A percentile compares a stretch with the other conserved stretches of the same genome.
Conservation (phyloP, 2,113 vertebrate species). For the Nannospalax galili region DNA sequence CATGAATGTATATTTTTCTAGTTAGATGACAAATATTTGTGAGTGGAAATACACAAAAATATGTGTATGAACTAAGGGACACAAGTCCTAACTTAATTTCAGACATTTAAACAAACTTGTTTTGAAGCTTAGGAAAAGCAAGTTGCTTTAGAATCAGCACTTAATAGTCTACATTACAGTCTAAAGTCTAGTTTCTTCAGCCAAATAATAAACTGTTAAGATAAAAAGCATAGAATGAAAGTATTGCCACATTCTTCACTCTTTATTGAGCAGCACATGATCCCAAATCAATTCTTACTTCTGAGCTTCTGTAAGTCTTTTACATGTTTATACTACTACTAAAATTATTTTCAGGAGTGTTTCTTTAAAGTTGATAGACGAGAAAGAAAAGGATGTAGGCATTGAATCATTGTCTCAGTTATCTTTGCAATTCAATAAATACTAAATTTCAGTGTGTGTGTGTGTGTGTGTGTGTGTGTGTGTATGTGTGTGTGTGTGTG, state of each 20-base stretch:
- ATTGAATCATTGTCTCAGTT: conserved; percentile 3
- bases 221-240: conserved; percentile 43
- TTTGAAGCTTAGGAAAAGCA: conserved; percentile 57
- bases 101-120: conserved; percentile 36
- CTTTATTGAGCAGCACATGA: conserved; percentile 23
- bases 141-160: conserved; percentile 25
- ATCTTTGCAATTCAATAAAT: conserved; percentile 8
- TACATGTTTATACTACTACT: conserved; percentile 8
- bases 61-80: conserved; percentile 1
- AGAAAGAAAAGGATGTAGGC: background rate
- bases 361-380: background rate
- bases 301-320: conserved; percentile 34
- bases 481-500: background rate
- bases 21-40: conserved; percentile 48
- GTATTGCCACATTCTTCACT: conserved; percentile 43
- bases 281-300: conserved; percentile 47
- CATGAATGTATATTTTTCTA: conserved; percentile 47
- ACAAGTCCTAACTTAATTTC: conserved; percentile 50
- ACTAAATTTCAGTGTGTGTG: background rate
- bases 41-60: conserved; percentile 9
- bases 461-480: background rate
- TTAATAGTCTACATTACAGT: conserved; percentile 25
- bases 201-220: conserved; percentile 50
- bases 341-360: background rate
- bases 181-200: conserved; percentile 34